A percentile compares a stretch with the other conserved stretches of the same genome.
Evolutionary conservation across 2,113 vertebrate genomes (phyloP).

Genomic region (Pelobates fuscus): DNA sequence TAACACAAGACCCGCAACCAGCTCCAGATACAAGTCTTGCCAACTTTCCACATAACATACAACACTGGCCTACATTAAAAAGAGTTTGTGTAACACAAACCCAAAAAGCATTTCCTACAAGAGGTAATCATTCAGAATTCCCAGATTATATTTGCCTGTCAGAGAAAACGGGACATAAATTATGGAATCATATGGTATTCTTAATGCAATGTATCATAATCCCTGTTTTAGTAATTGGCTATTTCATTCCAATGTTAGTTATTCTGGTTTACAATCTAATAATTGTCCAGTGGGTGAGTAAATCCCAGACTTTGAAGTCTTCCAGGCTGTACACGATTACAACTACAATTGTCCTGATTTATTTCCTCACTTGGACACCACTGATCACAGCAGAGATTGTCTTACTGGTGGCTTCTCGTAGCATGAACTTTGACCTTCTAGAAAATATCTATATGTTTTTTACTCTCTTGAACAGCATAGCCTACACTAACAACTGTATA

Average conservation of each 20-base stretch:
- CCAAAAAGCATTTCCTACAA: no score
- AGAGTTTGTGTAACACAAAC: no score
- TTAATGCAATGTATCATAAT: neutral
- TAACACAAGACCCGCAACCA: no score
- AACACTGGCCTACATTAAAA: no score
- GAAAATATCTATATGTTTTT: neutral
- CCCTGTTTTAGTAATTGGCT: neutral
- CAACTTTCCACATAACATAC: no score
- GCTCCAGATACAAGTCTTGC: no score
- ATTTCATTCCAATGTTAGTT: neutral
- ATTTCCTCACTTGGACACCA: neutral
- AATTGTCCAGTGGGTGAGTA: neutral
- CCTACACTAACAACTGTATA: constrained; percentile 2
- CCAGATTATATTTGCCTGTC: no score
- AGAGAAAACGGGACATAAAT: no score
- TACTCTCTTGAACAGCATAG: neutral
- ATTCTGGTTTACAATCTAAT: neutral
- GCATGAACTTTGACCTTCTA: neutral
- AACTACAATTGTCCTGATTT: neutral
- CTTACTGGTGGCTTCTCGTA: neutral
- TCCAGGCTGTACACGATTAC: no score
- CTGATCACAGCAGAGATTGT: neutral
- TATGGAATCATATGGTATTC: no score
- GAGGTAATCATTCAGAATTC: no score
- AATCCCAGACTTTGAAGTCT: neutral